Percentiles rank a stretch among this genome's conserved stretches.
These are phyloP conservation scores for Drosophila arizonae DNA, from an alignment of 1,140 invertebrate genomes.

Conservation along the genomic window DNA sequence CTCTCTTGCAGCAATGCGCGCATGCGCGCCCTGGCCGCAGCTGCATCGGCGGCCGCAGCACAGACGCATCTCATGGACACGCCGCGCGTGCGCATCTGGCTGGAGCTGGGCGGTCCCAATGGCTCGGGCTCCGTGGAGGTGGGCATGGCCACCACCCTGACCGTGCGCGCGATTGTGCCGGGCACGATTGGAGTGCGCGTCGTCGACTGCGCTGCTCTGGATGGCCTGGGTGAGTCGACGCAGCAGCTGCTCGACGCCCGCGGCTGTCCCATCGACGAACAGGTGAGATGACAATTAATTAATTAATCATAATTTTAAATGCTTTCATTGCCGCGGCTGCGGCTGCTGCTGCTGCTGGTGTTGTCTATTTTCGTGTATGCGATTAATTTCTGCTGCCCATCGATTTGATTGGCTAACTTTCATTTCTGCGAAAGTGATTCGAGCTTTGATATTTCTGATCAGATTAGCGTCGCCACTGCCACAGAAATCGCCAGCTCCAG, in stretches of 20 bases:
- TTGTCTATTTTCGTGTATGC: background rate
- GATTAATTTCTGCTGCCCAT: constrained; percentile 13
- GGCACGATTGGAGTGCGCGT: constrained; percentile 88
- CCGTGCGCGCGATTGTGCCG: constrained; percentile 87
- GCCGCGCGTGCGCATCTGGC: constrained; percentile 85
- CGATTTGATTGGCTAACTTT: constrained; percentile 43
- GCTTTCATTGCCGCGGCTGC: background rate
- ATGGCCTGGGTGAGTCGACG: constrained; percentile 88
- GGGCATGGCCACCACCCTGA: constrained; percentile 88
- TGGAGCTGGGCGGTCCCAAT: constrained; percentile 85
- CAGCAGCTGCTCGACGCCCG: constrained; percentile 88
- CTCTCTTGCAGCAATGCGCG: constrained; percentile 70
- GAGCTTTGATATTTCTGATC: constrained; percentile 13
- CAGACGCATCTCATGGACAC: constrained; percentile 57
- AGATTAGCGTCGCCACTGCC: constrained; percentile 24
- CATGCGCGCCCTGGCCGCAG: constrained; percentile 70
- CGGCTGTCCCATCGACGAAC: constrained; percentile 88
- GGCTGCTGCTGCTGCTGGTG: no score
- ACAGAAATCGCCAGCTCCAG: background rate
- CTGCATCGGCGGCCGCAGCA: background rate
- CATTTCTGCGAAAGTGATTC: constrained; percentile 41
- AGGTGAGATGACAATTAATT: constrained; percentile 82
- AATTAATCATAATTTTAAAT: constrained; percentile 60
- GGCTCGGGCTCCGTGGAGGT: constrained; percentile 85
- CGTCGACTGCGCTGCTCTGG: constrained; percentile 89